Evolutionary conservation across 2,888 invertebrate species (phyloP).

Genomic region (Ormyrus thymus): DNA sequence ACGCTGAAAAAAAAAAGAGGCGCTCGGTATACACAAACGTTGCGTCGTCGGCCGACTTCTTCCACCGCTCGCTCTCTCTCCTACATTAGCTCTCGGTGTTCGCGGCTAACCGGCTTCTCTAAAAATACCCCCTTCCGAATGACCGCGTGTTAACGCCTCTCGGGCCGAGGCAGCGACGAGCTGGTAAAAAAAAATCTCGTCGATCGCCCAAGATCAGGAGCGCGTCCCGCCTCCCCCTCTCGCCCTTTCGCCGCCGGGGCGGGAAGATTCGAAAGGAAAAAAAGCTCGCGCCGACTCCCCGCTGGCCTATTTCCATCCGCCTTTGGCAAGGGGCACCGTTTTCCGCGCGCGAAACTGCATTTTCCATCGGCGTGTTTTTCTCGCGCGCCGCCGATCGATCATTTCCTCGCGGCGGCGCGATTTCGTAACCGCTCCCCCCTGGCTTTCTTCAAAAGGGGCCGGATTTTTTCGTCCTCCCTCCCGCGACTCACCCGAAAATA

Average conservation of each 20-base stretch:
- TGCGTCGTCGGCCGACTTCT: neutral
- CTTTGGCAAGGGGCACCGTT: constrained; percentile 51
- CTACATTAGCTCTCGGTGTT: neutral
- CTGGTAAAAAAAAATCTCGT: neutral
- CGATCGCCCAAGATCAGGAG: constrained; percentile 1
- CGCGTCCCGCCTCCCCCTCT: neutral
- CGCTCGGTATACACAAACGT: neutral
- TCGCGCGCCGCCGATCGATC: constrained; percentile 1
- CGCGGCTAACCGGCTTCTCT: constrained; percentile 65
- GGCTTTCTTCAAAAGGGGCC: constrained; percentile 38
- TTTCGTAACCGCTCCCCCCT: constrained; percentile 21
- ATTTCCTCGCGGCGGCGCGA: neutral
- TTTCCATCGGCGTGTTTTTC: neutral
- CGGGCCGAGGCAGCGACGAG: neutral
- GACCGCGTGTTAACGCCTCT: constrained; percentile 59
- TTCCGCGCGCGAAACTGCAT: neutral
- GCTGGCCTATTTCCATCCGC: constrained; percentile 59
- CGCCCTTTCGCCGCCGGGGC: neutral
- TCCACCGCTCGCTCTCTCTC: no score
- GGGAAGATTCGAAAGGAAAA: constrained; percentile 36
- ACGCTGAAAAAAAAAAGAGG: no score
- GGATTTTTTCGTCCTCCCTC: constrained; percentile 15
- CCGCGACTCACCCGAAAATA: constrained; percentile 35
- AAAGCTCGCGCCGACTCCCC: constrained; percentile 6
- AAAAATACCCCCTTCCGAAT: constrained; percentile 67